phyloP scores from a whole-genome alignment of 2,113 vertebrate species.

The Pachycephala philippinensis region DNA sequence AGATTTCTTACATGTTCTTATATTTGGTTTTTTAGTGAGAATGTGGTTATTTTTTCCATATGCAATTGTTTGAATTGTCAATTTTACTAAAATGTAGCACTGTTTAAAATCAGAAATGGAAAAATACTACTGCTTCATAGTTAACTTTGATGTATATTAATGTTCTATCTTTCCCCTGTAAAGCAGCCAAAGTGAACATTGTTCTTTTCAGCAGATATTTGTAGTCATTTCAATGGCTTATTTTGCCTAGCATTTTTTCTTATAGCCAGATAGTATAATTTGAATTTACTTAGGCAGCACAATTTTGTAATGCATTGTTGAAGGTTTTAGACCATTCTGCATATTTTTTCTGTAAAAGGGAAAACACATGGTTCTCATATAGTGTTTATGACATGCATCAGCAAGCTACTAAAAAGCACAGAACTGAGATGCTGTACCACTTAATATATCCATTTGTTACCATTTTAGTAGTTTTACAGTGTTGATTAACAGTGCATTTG shows the following conservation, averaged over 20 bases:
- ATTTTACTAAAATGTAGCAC: background rate
- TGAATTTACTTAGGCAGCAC: constrained; percentile 1
- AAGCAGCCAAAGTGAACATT: background rate
- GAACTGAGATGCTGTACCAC: background rate
- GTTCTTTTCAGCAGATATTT: background rate
- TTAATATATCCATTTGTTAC: background rate
- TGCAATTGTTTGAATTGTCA: background rate
- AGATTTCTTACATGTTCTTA: background rate
- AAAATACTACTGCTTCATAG: background rate
- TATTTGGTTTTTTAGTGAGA: background rate
- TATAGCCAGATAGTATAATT: background rate
- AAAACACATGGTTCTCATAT: background rate
- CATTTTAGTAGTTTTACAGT: background rate
- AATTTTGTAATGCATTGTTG: background rate
- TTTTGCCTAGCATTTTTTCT: background rate
- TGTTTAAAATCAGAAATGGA: background rate
- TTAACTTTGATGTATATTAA: background rate
- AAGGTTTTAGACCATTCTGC: constrained; percentile 17
- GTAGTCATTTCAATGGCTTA: background rate
- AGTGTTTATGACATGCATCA: background rate
- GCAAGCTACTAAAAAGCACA: background rate
- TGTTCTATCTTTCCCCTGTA: background rate
- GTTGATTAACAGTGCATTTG: background rate
- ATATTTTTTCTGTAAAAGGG: background rate
- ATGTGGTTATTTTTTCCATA: background rate